phyloP scores from a whole-genome alignment of 1,140 invertebrate genomes.

The Drosophila serrata region DNA sequence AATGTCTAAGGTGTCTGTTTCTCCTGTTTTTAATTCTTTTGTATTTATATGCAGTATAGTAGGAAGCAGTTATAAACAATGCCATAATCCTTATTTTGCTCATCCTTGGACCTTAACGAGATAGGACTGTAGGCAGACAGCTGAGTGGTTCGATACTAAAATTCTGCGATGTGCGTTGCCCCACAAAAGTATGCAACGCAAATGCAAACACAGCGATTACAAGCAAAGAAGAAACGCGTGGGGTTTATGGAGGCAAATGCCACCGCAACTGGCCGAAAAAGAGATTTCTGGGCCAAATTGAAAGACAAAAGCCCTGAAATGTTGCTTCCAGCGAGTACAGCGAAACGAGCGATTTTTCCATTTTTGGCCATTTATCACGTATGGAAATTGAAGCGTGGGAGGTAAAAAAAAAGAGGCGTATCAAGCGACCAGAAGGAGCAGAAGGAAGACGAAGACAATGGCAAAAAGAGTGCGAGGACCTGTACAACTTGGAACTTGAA shows the following conservation, averaged over 20 bases:
- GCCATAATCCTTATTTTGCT: too few species aligned
- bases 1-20: too few species aligned
- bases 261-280: slow-evolving; percentile 25
- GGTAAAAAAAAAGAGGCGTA: neutral
- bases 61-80: too few species aligned
- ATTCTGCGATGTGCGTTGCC: slow-evolving; percentile 24
- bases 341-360: slow-evolving; percentile 31
- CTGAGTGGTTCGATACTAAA: slow-evolving; percentile 11
- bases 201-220: slow-evolving; percentile 49
- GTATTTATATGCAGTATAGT: too few species aligned
- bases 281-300: slow-evolving; percentile 55
- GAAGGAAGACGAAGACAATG: neutral
- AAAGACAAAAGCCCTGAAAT: slow-evolving; percentile 61
- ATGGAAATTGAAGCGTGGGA: slow-evolving; percentile 45
- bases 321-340: slow-evolving; percentile 36
- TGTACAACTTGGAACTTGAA: slow-evolving; percentile 52
- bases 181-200: slow-evolving; percentile 39
- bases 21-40: too few species aligned
- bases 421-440: neutral
- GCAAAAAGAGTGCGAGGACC: neutral
- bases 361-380: slow-evolving; percentile 62
- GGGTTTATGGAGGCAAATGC: neutral
- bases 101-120: too few species aligned
- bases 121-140: slow-evolving; percentile 10
- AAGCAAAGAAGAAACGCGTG: slow-evolving; percentile 3